phyloP scores from a whole-genome alignment of 64 coral and sea anemone species.

The Dendronephthya gigantea region DNA sequence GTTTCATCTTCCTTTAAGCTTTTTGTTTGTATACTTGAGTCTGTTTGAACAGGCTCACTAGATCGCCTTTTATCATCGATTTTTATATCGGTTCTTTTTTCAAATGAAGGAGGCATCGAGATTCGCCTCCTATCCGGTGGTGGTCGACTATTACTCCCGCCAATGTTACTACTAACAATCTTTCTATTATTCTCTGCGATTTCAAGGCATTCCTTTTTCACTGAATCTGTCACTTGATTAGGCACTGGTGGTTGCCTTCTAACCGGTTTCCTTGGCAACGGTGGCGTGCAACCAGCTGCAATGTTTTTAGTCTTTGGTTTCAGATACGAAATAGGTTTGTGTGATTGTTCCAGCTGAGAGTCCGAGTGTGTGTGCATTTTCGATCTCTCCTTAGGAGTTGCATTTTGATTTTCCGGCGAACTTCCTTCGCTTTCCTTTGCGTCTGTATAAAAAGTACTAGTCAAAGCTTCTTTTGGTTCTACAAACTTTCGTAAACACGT shows the following conservation, averaged over 20 bases:
- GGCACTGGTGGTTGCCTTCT: not conserved
- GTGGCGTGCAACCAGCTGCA: not conserved
- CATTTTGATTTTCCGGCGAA: not conserved
- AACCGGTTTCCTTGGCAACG: not conserved
- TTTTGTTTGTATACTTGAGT: not conserved
- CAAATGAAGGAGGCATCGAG: not conserved
- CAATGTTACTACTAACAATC: not conserved
- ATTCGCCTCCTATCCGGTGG: not conserved
- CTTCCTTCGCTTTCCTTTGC: not conserved
- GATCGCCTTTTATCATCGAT: not conserved
- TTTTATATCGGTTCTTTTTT: not conserved
- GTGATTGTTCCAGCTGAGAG: not conserved
- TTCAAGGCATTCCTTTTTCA: too few species aligned
- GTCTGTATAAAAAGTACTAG: not conserved
- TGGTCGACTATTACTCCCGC: not conserved
- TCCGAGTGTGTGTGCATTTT: not conserved
- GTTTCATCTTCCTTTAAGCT: not conserved
- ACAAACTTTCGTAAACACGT: not conserved
- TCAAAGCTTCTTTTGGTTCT: not conserved
- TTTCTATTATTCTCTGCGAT: not conserved
- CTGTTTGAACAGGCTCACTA: not conserved
- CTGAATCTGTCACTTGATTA: not conserved
- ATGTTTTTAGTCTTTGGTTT: not conserved
- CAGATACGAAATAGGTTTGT: not conserved
- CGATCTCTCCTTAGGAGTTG: not conserved